A percentile compares a stretch with the other conserved stretches of the same genome.
Evolutionary conservation across 2,113 vertebrate genomes (phyloP).

Genomic region (Myotis lucifugus): DNA sequence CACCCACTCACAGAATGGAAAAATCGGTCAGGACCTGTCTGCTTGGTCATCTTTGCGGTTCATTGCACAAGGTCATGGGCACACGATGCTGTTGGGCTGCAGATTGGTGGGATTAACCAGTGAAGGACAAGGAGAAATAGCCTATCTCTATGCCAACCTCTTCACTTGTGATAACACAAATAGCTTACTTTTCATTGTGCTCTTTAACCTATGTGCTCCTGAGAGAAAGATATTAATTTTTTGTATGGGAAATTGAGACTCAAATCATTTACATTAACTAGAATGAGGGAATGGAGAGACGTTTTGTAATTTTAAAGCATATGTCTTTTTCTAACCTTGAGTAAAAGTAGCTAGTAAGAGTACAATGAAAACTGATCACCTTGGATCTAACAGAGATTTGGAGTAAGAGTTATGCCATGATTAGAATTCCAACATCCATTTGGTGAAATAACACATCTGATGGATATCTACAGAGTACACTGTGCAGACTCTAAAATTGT

Average conservation of each 20-base stretch:
- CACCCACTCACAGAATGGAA: background rate
- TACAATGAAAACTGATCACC: background rate
- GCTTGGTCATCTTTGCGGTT: background rate
- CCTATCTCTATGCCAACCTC: background rate
- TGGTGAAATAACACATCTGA: background rate
- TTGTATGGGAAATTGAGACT: constrained; percentile 4
- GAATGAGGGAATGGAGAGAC: background rate
- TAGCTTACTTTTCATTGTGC: background rate
- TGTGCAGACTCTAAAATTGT: background rate
- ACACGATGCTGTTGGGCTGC: background rate
- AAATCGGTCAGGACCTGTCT: background rate
- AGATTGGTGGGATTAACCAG: background rate
- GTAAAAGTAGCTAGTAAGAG: background rate
- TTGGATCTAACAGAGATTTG: background rate
- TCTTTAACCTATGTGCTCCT: background rate
- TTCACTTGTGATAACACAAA: background rate
- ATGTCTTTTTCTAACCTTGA: background rate
- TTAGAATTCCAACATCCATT: background rate
- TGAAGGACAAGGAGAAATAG: background rate
- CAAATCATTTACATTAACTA: background rate
- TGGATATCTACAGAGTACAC: background rate
- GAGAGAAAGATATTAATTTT: background rate
- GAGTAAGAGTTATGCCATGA: background rate
- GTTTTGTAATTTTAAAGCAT: constrained; percentile 2
- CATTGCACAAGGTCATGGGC: background rate